phyloP scores from a whole-genome alignment of 2,888 invertebrate genomes.

The Nezara viridula region DNA sequence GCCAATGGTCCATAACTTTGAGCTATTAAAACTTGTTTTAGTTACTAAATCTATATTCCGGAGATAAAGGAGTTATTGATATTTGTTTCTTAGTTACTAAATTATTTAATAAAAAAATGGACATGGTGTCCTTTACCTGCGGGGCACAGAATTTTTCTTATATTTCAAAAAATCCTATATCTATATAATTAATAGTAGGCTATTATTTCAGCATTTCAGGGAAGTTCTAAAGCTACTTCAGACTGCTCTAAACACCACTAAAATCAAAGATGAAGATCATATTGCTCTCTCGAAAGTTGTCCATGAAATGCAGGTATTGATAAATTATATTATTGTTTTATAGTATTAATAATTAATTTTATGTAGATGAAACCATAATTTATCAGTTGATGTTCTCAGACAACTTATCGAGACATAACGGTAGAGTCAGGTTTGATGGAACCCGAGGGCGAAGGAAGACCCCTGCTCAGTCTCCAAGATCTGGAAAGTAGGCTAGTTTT shows the following conservation, averaged over 20 bases:
- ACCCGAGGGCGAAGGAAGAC: conserved; percentile 85
- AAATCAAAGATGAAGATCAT: conserved; percentile 71
- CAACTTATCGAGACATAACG: conserved; percentile 82
- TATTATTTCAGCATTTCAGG: conserved; percentile 74
- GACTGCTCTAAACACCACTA: conserved; percentile 71
- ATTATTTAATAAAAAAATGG: no score
- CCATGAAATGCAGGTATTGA: conserved; percentile 66
- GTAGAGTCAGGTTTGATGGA: conserved; percentile 89
- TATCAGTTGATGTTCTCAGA: conserved; percentile 62
- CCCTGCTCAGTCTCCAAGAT: conserved; percentile 85
- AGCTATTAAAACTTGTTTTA: no score
- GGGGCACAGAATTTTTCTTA: no score
- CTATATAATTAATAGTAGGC: neutral
- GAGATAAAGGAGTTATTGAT: no score
- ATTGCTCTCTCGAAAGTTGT: conserved; percentile 71
- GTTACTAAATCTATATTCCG: no score
- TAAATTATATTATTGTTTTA: neutral
- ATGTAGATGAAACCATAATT: conserved; percentile 2
- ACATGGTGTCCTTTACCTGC: no score
- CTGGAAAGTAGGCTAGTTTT: conserved; percentile 90
- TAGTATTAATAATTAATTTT: neutral
- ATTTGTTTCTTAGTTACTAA: no score
- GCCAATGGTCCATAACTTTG: no score
- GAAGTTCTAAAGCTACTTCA: conserved; percentile 76
- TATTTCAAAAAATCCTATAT: no score